Percentiles rank a stretch among this genome's conserved stretches.
Evolutionary conservation across 2,797 vertebrate genomes (phyloP).

Genomic region (Philypnodon macrostomus): DNA sequence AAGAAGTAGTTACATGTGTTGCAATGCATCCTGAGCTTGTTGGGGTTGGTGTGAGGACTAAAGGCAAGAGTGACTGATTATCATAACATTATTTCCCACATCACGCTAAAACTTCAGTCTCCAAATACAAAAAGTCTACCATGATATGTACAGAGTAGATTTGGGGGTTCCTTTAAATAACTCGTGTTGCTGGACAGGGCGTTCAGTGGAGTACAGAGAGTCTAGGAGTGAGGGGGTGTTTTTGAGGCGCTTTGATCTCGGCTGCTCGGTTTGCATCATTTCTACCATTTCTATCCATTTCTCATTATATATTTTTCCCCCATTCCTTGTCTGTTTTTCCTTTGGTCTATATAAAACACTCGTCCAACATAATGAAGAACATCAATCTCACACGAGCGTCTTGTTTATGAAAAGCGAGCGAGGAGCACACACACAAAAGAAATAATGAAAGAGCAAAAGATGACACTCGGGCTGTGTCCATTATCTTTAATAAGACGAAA

Average conservation of each 20-base stretch:
- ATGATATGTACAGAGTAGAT: conserved; percentile 44
- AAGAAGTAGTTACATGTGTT: conserved; percentile 85
- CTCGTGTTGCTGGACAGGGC: conserved; percentile 72
- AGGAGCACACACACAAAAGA: conserved; percentile 21
- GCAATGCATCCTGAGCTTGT: conserved; percentile 74
- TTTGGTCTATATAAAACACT: conserved; percentile 13
- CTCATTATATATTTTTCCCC: conserved; percentile 4
- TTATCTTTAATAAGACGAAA: conserved; percentile 20
- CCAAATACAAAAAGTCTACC: conserved; percentile 27
- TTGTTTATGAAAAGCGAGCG: conserved; percentile 22
- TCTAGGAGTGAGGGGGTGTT: conserved; percentile 45
- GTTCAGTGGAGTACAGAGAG: conserved; percentile 44
- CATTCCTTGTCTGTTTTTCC: conserved; percentile 7
- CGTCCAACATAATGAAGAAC: conserved; percentile 10
- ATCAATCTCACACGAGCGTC: conserved; percentile 16
- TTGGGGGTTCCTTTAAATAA: conserved; percentile 71
- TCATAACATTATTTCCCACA: conserved; percentile 36
- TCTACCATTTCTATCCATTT: conserved; percentile 23
- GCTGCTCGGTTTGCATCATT: conserved; percentile 56
- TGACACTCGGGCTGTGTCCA: conserved; percentile 13
- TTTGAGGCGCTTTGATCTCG: conserved; percentile 58
- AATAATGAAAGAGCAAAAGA: conserved; percentile 7
- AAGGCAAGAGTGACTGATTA: conserved; percentile 43
- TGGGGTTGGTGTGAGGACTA: conserved; percentile 53
- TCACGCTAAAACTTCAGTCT: conserved; percentile 20